Evolutionary conservation across 1,140 invertebrate species (phyloP).

Genomic region (Bombus sylvicola): DNA sequence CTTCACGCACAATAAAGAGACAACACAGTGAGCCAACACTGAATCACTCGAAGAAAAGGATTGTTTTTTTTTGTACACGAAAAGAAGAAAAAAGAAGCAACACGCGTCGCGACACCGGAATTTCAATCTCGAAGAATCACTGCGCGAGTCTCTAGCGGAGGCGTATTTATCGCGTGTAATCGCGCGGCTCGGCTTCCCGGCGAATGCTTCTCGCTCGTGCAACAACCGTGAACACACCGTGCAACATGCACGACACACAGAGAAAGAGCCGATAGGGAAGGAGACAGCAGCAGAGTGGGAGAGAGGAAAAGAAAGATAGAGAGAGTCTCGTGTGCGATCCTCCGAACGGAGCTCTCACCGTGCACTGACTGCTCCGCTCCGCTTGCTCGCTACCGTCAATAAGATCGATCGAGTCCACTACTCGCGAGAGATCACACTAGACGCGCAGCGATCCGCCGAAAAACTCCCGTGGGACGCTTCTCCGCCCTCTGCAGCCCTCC

Average conservation of each 20-base stretch:
- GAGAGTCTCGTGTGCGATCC: conserved; percentile 38
- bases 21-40: neutral
- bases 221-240: conserved; percentile 15
- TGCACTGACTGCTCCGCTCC: conserved; percentile 46
- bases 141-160: neutral
- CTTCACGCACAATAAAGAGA: neutral
- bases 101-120: neutral
- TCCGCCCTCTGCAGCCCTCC: conserved; percentile 67
- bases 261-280: neutral
- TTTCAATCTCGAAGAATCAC: conserved; percentile 5
- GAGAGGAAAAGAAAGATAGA: neutral
- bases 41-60: neutral
- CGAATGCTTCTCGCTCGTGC: conserved; percentile 23
- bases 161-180: conserved; percentile 38
- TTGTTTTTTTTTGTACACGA: neutral
- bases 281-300: neutral
- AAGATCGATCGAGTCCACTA: conserved; percentile 63
- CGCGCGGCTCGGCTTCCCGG: conserved; percentile 22
- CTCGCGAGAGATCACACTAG: conserved; percentile 70
- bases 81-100: neutral
- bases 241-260: neutral
- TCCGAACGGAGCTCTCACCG: conserved; percentile 39
- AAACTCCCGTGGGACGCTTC: conserved; percentile 70
- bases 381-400: conserved; percentile 52
- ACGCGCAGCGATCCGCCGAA: conserved; percentile 73